These are phyloP conservation scores for Odontamblyopus rebecca DNA, from an alignment of 2,797 vertebrate species.

Conservation along the genomic window DNA sequence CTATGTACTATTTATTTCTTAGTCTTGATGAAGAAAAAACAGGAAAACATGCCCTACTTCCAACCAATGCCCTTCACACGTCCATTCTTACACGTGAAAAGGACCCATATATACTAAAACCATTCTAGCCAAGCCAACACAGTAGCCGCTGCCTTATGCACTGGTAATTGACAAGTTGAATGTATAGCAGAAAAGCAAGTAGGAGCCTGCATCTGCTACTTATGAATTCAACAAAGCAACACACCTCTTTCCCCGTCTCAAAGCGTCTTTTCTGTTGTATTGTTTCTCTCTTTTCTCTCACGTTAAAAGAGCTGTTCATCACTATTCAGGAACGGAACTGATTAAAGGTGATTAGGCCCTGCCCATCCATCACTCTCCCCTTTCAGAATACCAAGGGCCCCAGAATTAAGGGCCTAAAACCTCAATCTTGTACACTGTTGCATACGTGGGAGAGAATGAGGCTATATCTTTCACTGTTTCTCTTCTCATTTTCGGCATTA, in stretches of 20 bases:
- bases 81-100: neutral
- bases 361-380: slow-evolving; percentile 76
- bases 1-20: neutral
- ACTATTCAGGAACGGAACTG: slow-evolving; percentile 76
- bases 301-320: slow-evolving; percentile 69
- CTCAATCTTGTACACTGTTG: slow-evolving; percentile 27
- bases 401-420: slow-evolving; percentile 41
- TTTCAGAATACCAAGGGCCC: slow-evolving; percentile 72
- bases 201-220: slow-evolving; percentile 61
- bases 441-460: slow-evolving; percentile 27
- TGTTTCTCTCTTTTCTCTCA: slow-evolving; percentile 45
- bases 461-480: slow-evolving; percentile 38
- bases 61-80: slow-evolving; percentile 7
- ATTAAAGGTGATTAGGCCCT: slow-evolving; percentile 79
- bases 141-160: slow-evolving; percentile 12
- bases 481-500: slow-evolving; percentile 48
- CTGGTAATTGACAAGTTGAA: slow-evolving; percentile 24
- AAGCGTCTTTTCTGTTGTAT: slow-evolving; percentile 33
- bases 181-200: slow-evolving; percentile 35
- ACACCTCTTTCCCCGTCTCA: slow-evolving; percentile 51
- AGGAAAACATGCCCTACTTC: neutral
- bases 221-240: slow-evolving; percentile 59
- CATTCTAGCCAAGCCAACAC: slow-evolving; percentile 15
- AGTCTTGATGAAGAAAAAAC: neutral
- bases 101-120: slow-evolving; percentile 7